Evolutionary conservation across 2,797 vertebrate species (phyloP).

Genomic region (Gymnothorax javanicus): DNA sequence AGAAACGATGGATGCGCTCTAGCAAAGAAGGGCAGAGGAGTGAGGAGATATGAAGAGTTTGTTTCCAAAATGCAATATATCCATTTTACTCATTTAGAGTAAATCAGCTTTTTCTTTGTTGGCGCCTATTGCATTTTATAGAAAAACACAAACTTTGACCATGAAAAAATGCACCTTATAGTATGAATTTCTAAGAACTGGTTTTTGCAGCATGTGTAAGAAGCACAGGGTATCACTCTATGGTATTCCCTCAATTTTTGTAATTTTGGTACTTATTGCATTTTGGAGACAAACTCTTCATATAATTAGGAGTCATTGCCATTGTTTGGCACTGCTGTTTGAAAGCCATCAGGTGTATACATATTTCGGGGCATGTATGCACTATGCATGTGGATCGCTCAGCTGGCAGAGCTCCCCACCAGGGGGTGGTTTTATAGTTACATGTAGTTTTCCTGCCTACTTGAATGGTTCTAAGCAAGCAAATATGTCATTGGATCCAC

Average conservation of each 20-base stretch:
- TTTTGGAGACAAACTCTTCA: too few species aligned
- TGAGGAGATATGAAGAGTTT: neutral
- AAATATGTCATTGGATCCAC: slow-evolving; percentile 4
- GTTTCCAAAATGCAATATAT: too few species aligned
- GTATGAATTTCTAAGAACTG: too few species aligned
- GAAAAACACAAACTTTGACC: too few species aligned
- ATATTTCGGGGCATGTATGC: neutral
- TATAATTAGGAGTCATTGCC: neutral
- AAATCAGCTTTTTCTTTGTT: too few species aligned
- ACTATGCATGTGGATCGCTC: neutral
- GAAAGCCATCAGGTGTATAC: neutral
- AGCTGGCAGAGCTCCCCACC: neutral
- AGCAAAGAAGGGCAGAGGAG: neutral
- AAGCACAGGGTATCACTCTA: too few species aligned
- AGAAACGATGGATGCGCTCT: neutral
- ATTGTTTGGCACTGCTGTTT: neutral
- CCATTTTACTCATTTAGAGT: too few species aligned
- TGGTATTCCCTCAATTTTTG: too few species aligned
- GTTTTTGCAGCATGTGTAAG: too few species aligned
- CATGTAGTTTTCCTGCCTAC: neutral
- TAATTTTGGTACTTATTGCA: too few species aligned
- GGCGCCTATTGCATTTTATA: too few species aligned
- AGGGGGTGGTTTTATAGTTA: neutral
- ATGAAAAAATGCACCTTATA: too few species aligned
- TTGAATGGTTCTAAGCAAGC: slow-evolving; percentile 1